A percentile compares a stretch with the other conserved stretches of the same genome.
These are phyloP conservation scores for Colius striatus DNA, from an alignment of 2,113 vertebrate genomes.

Conservation along the genomic window DNA sequence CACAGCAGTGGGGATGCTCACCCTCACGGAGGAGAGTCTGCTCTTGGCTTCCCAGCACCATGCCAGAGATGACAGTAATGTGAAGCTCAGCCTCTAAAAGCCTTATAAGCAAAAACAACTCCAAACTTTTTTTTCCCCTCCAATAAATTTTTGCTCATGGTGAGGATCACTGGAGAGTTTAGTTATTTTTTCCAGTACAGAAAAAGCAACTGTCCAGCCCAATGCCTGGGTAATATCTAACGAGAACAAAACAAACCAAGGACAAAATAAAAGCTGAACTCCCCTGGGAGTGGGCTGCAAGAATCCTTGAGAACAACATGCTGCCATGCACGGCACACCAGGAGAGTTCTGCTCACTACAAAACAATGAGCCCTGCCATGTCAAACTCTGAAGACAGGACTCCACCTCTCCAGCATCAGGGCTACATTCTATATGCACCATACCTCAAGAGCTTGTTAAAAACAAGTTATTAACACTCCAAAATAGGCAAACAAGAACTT, in stretches of 20 bases:
- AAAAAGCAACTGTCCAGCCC: not conserved
- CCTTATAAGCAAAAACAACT: not conserved
- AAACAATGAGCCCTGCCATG: not conserved
- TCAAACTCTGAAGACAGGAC: not conserved
- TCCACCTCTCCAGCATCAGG: not conserved
- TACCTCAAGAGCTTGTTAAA: not conserved
- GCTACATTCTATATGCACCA: not conserved
- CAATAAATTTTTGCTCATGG: not conserved
- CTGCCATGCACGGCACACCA: accelerated
- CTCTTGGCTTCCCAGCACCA: not conserved
- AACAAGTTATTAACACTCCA: not conserved
- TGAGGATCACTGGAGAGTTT: not conserved
- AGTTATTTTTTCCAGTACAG: slow-evolving; percentile 10
- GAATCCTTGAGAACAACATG: not conserved
- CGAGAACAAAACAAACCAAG: not conserved
- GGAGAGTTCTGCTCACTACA: not conserved
- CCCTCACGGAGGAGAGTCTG: not conserved
- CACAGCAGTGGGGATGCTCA: not conserved
- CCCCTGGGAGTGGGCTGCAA: not conserved
- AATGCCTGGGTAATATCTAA: not conserved
- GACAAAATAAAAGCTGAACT: not conserved
- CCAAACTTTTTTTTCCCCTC: not conserved
- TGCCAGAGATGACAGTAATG: not conserved
- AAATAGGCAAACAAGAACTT: not conserved
- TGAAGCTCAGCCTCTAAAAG: not conserved